Base-by-base conservation (phyloP, 1,140 invertebrate genomes). In the Scaptomyza hsui region DNA sequence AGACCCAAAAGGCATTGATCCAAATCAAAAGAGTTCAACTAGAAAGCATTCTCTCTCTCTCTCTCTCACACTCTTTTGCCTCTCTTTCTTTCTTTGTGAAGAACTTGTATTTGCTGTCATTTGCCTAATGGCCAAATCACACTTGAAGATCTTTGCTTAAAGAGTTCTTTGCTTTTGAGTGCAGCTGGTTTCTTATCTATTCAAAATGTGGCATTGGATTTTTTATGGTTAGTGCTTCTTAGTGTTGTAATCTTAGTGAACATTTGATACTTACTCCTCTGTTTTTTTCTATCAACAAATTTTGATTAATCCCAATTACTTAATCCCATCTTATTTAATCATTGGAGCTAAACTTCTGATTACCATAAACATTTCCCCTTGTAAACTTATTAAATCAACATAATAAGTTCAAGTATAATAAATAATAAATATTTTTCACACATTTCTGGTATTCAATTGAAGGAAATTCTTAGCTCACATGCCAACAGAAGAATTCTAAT, bases 41-140 rank as follows among this genome's bases (percentile, higher is more conserved):
- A 15, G 35, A 12, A 13, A 37, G 3, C 5, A 21, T 10, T 5
- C 9, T 21, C 18, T 47, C 41, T 42, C 15, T 10, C 4, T 37
- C 0, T 6, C 26, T 15, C 10, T 51, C 29, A 35, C 24, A 4
- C 10, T 37, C 12, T 37, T 3, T 5, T 41, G n/a, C 1, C 13
- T 13, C 3, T 41, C 39, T 41, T 4, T 4, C 37, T 41, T n/a
- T 13, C 26, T 15, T 10, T 51, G 15, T 41, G 15, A 9, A 12
- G 15, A 16, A 19, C 29, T 35, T 52, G 52, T 32, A 29, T 44
- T 18, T 16, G 42, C 16, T 63, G 21, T 21, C 65, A 55, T 53
- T 62, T 48, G 62, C 32, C 65, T 69, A 69, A 69, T 69, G 65
- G 41, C 59, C 26, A 47, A 53, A 47, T 42, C 57, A 69, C 26